These are phyloP conservation scores for Simalia tracyae DNA, from an alignment of 2,797 vertebrate genomes.

Conservation along the genomic window DNA sequence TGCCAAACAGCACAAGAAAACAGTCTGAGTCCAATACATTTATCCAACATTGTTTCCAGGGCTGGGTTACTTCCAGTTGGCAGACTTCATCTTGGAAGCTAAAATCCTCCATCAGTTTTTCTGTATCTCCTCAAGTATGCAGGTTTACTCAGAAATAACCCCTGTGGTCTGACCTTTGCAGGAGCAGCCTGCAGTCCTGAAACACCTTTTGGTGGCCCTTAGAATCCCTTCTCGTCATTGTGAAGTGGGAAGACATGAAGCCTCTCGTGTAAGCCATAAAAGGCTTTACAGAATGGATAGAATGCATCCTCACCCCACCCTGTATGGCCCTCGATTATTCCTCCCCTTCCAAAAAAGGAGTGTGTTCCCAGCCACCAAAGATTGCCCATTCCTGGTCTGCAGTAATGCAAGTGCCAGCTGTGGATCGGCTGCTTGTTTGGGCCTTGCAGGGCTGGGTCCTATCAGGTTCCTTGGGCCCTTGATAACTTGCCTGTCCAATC, in stretches of 20 bases:
- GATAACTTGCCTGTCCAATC: not conserved
- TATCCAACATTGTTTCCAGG: not conserved
- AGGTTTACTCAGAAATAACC: not conserved
- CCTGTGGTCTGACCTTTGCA: not conserved
- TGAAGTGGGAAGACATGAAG: not conserved
- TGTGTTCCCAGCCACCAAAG: not conserved
- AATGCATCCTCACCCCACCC: not conserved
- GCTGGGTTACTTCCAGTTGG: not conserved
- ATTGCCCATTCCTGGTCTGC: not conserved
- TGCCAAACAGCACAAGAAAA: not conserved
- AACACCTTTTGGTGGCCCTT: not conserved
- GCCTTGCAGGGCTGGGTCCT: too few relatives aligned
- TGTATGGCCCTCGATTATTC: not conserved
- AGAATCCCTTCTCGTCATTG: not conserved
- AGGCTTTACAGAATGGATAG: not conserved
- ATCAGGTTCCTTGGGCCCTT: not conserved
- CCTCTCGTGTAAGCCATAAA: not conserved
- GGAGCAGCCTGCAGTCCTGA: not conserved
- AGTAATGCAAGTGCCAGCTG: not conserved
- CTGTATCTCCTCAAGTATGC: not conserved
- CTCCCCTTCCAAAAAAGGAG: not conserved
- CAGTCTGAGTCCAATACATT: not conserved
- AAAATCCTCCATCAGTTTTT: not conserved
- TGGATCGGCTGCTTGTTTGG: not conserved
- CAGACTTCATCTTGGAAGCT: not conserved